phyloP scores from a whole-genome alignment of 2,888 invertebrate species.

The Malthinus flaveolus region DNA sequence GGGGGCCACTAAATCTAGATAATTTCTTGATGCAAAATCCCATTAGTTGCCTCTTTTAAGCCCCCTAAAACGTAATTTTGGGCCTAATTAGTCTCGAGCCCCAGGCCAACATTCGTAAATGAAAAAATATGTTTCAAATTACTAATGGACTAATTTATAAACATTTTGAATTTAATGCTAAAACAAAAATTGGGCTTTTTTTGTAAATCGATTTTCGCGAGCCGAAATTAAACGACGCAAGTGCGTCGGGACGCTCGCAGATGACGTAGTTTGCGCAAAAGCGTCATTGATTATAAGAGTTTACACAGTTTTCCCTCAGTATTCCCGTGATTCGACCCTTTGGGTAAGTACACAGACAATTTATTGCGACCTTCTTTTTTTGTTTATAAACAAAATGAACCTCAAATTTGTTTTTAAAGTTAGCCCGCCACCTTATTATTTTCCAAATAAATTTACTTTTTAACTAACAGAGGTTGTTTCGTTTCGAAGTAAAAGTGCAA shows the following conservation, averaged over 20 bases:
- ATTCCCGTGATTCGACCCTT: constrained; percentile 34
- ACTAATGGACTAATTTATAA: too few relatives aligned
- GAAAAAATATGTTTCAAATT: too few relatives aligned
- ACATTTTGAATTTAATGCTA: too few relatives aligned
- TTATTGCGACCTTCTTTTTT: constrained; percentile 3
- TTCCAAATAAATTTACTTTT: neutral
- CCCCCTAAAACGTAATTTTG: too few relatives aligned
- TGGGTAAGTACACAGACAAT: constrained; percentile 33
- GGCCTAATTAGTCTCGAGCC: too few relatives aligned
- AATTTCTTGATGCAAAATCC: too few relatives aligned
- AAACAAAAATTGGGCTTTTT: neutral
- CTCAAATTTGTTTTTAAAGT: neutral
- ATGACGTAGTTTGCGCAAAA: constrained; percentile 34
- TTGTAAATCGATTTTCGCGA: constrained; percentile 25
- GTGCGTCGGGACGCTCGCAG: constrained; percentile 31
- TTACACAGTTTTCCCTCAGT: constrained; percentile 26
- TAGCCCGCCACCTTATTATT: neutral
- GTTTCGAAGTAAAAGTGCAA: neutral
- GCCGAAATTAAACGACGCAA: constrained; percentile 18
- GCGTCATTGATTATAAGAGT: constrained; percentile 33
- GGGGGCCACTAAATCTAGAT: too few relatives aligned
- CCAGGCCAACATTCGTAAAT: too few relatives aligned
- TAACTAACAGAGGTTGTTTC: neutral
- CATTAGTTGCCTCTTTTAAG: too few relatives aligned
- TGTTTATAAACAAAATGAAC: neutral